phyloP scores from a whole-genome alignment of 64 coral and sea anemone genomes.

The Astreopora myriophthalma region DNA sequence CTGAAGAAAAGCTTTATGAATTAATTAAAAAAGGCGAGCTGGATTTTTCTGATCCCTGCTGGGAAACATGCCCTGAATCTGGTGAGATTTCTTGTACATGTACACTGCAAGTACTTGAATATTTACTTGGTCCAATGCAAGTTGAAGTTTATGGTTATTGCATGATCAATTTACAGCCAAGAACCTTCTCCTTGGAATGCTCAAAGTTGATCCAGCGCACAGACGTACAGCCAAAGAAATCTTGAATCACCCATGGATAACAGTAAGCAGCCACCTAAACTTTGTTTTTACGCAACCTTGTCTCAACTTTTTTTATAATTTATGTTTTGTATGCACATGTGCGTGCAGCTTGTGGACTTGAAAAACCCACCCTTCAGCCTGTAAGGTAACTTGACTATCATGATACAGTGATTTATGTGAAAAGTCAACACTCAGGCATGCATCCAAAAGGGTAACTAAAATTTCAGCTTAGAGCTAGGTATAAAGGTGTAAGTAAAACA shows the following conservation, averaged over 20 bases:
- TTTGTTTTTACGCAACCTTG: background rate
- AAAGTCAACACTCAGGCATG: too few species aligned
- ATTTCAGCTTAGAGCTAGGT: too few species aligned
- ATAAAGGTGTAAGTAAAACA: too few species aligned
- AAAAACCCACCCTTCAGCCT: too few species aligned
- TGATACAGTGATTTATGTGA: too few species aligned
- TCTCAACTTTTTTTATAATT: background rate
- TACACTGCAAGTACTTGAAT: too few species aligned
- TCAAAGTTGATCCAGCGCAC: conserved; percentile 97
- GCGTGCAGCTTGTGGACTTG: background rate
- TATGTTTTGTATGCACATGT: background rate
- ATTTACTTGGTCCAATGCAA: background rate
- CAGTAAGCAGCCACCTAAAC: conserved; percentile 51
- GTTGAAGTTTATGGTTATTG: background rate
- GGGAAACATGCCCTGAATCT: conserved; percentile 91
- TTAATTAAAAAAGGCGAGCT: conserved; percentile 90
- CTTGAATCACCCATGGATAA: conserved; percentile 93
- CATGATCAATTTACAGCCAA: conserved; percentile 64
- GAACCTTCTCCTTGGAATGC: conserved; percentile 94
- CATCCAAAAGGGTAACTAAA: too few species aligned
- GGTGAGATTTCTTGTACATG: conserved; percentile 55
- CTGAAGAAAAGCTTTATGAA: conserved; percentile 97
- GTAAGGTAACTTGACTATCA: too few species aligned
- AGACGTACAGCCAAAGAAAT: conserved; percentile 93
- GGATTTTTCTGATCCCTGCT: conserved; percentile 91